Evolutionary conservation across 2,113 vertebrate genomes (phyloP).

Genomic region (Halichoeres trimaculatus): DNA sequence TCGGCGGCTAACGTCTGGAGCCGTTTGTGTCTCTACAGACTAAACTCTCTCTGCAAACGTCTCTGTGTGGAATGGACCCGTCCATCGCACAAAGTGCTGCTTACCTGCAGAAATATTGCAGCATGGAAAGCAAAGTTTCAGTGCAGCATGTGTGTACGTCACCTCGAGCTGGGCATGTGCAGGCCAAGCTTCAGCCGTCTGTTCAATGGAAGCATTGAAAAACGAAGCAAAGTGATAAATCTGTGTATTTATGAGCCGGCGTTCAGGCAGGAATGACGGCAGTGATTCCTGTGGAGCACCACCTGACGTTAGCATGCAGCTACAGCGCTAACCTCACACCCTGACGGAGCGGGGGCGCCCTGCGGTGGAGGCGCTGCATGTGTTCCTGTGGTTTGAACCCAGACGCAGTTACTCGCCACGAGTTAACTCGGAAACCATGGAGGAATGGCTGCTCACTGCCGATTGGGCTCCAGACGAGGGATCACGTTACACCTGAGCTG

Average conservation of each 20-base stretch:
- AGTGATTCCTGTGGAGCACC: conserved; percentile 48
- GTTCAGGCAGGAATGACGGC: conserved; percentile 60
- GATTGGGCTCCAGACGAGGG: conserved; percentile 59
- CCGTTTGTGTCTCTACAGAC: conserved; percentile 24
- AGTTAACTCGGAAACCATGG: conserved; percentile 76
- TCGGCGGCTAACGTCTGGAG: not conserved
- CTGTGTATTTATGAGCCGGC: conserved; percentile 40
- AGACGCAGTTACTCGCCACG: conserved; percentile 77
- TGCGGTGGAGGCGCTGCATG: conserved; percentile 76
- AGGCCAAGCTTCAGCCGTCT: conserved; percentile 57
- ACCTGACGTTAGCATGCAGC: conserved; percentile 76
- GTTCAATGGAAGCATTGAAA: conserved; percentile 71
- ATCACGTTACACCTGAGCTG: conserved; percentile 21
- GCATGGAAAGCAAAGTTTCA: conserved; percentile 79
- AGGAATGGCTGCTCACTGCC: conserved; percentile 69
- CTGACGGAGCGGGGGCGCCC: conserved; percentile 44
- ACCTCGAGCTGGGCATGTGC: conserved; percentile 71
- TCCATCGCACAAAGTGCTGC: conserved; percentile 52
- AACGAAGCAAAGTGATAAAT: conserved; percentile 57
- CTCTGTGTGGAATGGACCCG: conserved; percentile 52
- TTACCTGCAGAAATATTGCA: conserved; percentile 53
- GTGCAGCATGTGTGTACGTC: conserved; percentile 78
- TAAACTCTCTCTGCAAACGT: conserved; percentile 74
- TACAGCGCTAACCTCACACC: conserved; percentile 54
- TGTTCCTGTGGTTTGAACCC: conserved; percentile 73